These are phyloP conservation scores for Chaenodraco wilsoni DNA, from an alignment of 2,797 vertebrate genomes.

Conservation along the genomic window DNA sequence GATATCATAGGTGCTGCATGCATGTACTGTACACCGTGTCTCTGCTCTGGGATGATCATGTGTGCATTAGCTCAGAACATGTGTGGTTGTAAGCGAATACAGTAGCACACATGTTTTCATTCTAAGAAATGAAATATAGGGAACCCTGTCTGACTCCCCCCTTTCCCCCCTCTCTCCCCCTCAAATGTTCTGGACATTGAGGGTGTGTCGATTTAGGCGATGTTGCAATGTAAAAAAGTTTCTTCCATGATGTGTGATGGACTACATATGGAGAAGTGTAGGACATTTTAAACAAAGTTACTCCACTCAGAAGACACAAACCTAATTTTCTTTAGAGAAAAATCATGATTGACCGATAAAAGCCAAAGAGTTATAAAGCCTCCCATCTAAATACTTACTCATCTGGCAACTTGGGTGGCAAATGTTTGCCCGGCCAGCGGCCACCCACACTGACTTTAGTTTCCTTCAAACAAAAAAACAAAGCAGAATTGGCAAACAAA, in stretches of 20 bases:
- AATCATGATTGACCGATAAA: constrained; percentile 31
- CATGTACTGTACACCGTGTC: constrained; percentile 37
- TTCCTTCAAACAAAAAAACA: constrained; percentile 30
- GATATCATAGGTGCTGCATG: neutral
- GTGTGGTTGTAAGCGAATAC: constrained; percentile 32
- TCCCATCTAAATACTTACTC: constrained; percentile 33
- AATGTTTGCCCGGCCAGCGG: constrained; percentile 55
- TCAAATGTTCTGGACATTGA: constrained; percentile 58
- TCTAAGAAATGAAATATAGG: constrained; percentile 44
- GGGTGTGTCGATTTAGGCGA: constrained; percentile 39
- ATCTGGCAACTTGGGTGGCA: constrained; percentile 53
- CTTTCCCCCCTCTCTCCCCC: constrained; percentile 12
- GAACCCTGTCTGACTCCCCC: constrained; percentile 18
- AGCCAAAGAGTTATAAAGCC: constrained; percentile 37
- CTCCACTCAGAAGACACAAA: neutral
- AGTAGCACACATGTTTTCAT: constrained; percentile 59
- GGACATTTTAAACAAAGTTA: constrained; percentile 14
- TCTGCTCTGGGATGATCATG: constrained; percentile 25
- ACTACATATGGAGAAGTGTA: constrained; percentile 17
- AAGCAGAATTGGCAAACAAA: constrained; percentile 50
- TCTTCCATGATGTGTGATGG: constrained; percentile 33
- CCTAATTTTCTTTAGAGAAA: neutral
- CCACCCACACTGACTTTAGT: constrained; percentile 57
- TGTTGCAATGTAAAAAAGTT: constrained; percentile 13
- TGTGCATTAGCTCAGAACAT: constrained; percentile 25